phyloP scores from a whole-genome alignment of 2,113 vertebrate genomes.

The Takifugu bimaculatus region DNA sequence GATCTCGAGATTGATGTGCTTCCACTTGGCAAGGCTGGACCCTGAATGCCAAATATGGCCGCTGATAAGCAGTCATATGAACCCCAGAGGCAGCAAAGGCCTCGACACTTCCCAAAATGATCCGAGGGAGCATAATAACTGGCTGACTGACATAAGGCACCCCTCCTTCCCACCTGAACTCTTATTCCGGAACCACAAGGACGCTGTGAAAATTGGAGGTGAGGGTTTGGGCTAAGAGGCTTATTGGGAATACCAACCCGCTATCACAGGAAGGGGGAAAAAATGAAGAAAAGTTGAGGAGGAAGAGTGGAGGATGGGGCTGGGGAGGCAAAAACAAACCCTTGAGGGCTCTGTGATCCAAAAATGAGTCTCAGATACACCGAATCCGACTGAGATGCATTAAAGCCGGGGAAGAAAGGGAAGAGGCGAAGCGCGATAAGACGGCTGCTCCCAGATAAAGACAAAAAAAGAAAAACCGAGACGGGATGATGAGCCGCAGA shows the following conservation, averaged over 20 bases:
- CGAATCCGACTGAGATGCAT: constrained; percentile 63
- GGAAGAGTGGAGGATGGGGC: constrained; percentile 6
- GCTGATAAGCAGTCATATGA: constrained; percentile 24
- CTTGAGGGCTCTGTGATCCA: constrained; percentile 57
- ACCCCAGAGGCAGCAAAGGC: constrained; percentile 13
- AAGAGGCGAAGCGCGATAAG: constrained; percentile 46
- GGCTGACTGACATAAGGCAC: constrained; percentile 21
- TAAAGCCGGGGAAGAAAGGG: constrained; percentile 50
- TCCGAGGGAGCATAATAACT: constrained; percentile 10
- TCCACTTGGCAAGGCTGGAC: constrained; percentile 40
- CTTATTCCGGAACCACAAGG: constrained; percentile 25
- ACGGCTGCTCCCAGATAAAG: constrained; percentile 40
- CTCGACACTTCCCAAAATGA: neutral
- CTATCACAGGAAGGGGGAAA: constrained; percentile 22
- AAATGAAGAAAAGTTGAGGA: constrained; percentile 17
- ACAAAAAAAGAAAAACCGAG: constrained; percentile 11
- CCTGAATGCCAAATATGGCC: constrained; percentile 22
- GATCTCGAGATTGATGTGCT: constrained; percentile 38
- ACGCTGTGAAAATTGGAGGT: constrained; percentile 43
- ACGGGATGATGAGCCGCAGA: constrained; percentile 55
- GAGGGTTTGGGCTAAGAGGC: constrained; percentile 59
- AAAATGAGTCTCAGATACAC: constrained; percentile 51
- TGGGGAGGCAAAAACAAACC: constrained; percentile 29
- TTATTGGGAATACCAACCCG: constrained; percentile 47
- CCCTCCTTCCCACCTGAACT: neutral